These are phyloP conservation scores for Emmelina monodactyla DNA, from an alignment of 2,888 invertebrate species.

Conservation along the genomic window DNA sequence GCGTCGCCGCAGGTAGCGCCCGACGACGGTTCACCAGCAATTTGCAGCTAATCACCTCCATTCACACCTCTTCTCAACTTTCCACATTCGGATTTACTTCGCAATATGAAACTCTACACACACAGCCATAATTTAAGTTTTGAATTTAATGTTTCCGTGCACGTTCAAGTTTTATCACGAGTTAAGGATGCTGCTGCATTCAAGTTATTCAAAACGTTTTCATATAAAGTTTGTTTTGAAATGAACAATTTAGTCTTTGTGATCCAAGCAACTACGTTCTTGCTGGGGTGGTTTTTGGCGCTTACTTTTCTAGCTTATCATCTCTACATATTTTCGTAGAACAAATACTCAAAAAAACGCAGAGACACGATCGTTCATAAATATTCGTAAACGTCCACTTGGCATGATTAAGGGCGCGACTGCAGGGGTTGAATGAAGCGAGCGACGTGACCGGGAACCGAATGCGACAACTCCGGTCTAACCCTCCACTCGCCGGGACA, in stretches of 20 bases:
- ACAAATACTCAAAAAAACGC: too few species aligned
- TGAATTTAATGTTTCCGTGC: background rate
- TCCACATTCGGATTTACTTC: background rate
- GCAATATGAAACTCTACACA: background rate
- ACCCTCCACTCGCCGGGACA: background rate
- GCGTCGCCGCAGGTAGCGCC: too few species aligned
- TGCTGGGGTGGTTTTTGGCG: too few species aligned
- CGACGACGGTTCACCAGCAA: too few species aligned
- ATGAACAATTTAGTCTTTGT: too few species aligned
- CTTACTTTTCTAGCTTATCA: too few species aligned
- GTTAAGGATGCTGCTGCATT: background rate
- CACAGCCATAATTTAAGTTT: background rate
- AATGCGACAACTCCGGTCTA: conserved; percentile 14
- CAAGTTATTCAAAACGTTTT: too few species aligned
- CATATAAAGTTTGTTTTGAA: too few species aligned
- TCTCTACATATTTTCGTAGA: too few species aligned
- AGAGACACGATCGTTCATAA: too few species aligned
- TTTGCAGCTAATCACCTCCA: background rate
- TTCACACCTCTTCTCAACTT: background rate
- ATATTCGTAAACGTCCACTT: conserved; percentile 18
- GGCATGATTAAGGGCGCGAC: conserved; percentile 13
- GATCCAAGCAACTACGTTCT: too few species aligned
- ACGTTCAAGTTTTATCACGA: background rate
- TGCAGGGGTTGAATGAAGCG: conserved; percentile 25
- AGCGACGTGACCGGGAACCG: conserved; percentile 33